Conservation (phyloP, 1,140 invertebrate genomes). For the Drosophila orosa region DNA sequence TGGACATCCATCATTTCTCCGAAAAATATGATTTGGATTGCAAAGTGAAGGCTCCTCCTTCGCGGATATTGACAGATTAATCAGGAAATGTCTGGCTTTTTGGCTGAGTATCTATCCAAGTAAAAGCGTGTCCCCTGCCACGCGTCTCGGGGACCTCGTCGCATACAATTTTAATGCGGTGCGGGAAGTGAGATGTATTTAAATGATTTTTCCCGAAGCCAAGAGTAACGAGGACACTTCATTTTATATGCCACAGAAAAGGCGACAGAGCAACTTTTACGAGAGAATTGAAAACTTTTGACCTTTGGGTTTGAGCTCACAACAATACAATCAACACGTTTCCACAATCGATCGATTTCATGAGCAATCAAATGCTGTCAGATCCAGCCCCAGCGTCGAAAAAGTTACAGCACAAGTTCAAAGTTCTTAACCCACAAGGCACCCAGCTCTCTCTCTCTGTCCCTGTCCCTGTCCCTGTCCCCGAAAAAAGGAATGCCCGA, state of each 20-base stretch:
- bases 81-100: conserved; percentile 20
- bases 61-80: conserved; percentile 30
- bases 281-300: conserved; percentile 72
- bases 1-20: conserved; percentile 58
- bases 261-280: conserved; percentile 63
- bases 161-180: conserved; percentile 60
- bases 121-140: neutral
- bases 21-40: conserved; percentile 23
- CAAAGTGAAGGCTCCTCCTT: conserved; percentile 9
- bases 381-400: conserved; percentile 62
- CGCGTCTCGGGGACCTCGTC: conserved; percentile 13
- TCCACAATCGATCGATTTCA: conserved; percentile 79
- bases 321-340: conserved; percentile 78
- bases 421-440: conserved; percentile 69
- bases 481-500: conserved; percentile 24
- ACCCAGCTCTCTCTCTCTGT: neutral
- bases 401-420: conserved; percentile 75
- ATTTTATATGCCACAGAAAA: conserved; percentile 66
- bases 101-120: conserved; percentile 7
- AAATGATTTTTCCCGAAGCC: conserved; percentile 62
- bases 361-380: conserved; percentile 79
- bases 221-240: conserved; percentile 59
- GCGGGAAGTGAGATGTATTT: conserved; percentile 54
- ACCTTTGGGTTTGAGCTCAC: conserved; percentile 59
- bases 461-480: neutral